Evolutionary conservation across 2,888 invertebrate species (phyloP), one percentile per base, ranked within the genome.

Genomic region (Petrophora chlorosata): DNA sequence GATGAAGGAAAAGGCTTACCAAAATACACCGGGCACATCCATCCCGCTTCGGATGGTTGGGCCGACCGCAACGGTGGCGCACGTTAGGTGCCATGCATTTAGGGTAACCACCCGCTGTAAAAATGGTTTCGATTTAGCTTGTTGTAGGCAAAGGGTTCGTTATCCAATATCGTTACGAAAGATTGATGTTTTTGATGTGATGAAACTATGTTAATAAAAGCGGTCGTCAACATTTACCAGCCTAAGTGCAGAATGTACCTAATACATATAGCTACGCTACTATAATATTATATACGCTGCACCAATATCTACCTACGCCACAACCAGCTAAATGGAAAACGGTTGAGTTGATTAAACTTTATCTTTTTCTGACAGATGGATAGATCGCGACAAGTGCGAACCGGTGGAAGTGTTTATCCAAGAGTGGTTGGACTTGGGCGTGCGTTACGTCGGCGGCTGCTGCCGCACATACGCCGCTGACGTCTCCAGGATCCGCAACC

Each of bases 361-460:
- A 1, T 2, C 10, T 19, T 40, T 46, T 7, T 26, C 48, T 84
- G 79, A n/a, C 76, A 94, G 94, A 34, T 95, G 95, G 95, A 92
- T 93, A 59, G 94, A 94, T 55, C 91, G 93, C 39, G 94, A 94
- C 61, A 93, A 93, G 71, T 93, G 93, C 73, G 92, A 94, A 56
- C 92, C 94, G 0, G 92, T 97, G 0, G 94, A 93, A 53, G 91
- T 92, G 13, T 95, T 94, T 72, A 93, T 97, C 5, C 91, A 92
- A 12, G 94, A 94, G 65, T 98, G 98, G 98, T 77, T 96, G 40
- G 92, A 94, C 46, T 79, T 95, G 32, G 98, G 98, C 0, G 96
- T 95, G 22, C 92, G 92, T 41, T 96, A 95, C 77, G 92, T 99
- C 30, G 98, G 98, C 13, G 98, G 98, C 0, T 99, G 98, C 69